phyloP scores from a whole-genome alignment of 2,888 invertebrate genomes.

The Acleris emargana region DNA sequence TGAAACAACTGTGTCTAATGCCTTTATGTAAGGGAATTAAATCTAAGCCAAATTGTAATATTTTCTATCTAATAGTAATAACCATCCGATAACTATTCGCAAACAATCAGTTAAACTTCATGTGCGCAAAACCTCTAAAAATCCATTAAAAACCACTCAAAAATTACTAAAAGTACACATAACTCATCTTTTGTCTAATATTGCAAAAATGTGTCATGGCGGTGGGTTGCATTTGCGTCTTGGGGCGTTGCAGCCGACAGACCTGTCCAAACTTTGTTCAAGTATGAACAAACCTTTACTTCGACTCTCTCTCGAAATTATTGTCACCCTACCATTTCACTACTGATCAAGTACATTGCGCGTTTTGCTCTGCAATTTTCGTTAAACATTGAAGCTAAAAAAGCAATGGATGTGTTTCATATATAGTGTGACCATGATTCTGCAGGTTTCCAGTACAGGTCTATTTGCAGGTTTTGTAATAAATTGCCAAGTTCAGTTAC shows the following conservation, averaged over 20 bases:
- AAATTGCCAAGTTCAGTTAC: conserved; percentile 67
- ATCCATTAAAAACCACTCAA: conserved; percentile 5
- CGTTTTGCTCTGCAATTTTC: neutral
- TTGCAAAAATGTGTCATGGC: conserved; percentile 55
- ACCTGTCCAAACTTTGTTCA: conserved; percentile 64
- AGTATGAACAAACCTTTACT: conserved; percentile 60
- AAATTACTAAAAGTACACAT: conserved; percentile 42
- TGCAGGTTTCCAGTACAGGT: conserved; percentile 39
- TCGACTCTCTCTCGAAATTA: conserved; percentile 29
- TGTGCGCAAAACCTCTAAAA: neutral
- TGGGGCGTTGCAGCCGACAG: conserved; percentile 53
- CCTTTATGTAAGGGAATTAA: too few relatives aligned
- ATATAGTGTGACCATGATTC: neutral
- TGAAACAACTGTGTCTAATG: too few relatives aligned
- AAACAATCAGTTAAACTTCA: too few relatives aligned
- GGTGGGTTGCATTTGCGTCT: conserved; percentile 53
- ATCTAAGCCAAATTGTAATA: too few relatives aligned
- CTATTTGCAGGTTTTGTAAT: conserved; percentile 60
- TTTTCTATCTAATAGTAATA: too few relatives aligned
- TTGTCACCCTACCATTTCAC: conserved; percentile 19
- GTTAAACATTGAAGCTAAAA: neutral
- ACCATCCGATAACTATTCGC: too few relatives aligned
- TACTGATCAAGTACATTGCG: conserved; percentile 39
- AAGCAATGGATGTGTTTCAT: conserved; percentile 35
- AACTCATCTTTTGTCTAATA: conserved; percentile 59